These are phyloP conservation scores for Anthrax anthrax DNA, from an alignment of 2,888 invertebrate species.

Conservation along the genomic window DNA sequence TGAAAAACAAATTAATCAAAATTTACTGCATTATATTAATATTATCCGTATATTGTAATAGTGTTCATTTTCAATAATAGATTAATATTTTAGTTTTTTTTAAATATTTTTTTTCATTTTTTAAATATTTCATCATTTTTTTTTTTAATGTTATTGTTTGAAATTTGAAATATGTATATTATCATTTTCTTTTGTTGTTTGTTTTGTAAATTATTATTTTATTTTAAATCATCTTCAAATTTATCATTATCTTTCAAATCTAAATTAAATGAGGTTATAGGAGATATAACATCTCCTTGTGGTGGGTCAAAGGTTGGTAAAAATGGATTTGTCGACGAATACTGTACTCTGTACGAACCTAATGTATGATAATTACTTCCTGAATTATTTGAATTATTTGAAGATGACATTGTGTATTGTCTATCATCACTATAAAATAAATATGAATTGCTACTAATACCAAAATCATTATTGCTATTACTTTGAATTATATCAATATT, in stretches of 20 bases:
- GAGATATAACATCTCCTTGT: constrained; percentile 16
- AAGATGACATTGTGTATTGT: neutral
- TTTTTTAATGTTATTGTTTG: no score
- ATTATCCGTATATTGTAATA: no score
- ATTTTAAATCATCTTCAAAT: constrained; percentile 33
- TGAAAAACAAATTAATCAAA: neutral
- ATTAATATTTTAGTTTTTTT: no score
- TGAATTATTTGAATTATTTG: constrained; percentile 8
- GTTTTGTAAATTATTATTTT: constrained; percentile 10
- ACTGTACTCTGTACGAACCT: constrained; percentile 34
- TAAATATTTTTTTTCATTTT: no score
- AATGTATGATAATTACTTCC: constrained; percentile 31
- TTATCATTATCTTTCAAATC: constrained; percentile 28
- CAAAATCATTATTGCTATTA: constrained; percentile 22
- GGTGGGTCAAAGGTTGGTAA: constrained; percentile 32
- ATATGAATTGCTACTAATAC: constrained; percentile 28
- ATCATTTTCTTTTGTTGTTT: no score
- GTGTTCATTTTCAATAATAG: no score
- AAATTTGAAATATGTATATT: no score
- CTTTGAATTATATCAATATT: constrained; percentile 11
- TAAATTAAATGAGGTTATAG: constrained; percentile 28
- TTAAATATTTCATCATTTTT: no score
- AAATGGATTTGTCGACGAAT: constrained; percentile 36
- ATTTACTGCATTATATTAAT: no score
- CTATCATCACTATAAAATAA: constrained; percentile 25